These are phyloP conservation scores for Chloropsis hardwickii DNA, from an alignment of 2,113 vertebrate genomes.

Conservation along the genomic window DNA sequence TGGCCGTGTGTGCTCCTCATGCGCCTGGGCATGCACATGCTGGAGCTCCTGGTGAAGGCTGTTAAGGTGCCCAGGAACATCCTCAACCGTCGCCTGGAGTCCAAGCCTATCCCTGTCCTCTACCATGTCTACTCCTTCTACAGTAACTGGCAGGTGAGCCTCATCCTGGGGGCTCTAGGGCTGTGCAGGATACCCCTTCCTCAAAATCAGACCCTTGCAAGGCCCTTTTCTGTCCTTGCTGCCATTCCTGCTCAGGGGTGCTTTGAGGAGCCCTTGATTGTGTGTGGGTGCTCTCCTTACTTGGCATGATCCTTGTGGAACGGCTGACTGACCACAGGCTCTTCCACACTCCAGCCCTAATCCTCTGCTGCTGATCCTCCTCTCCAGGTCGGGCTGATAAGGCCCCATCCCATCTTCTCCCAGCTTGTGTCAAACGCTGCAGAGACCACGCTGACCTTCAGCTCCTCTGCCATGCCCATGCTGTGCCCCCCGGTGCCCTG, in stretches of 20 bases:
- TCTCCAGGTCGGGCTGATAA: slow-evolving; percentile 87
- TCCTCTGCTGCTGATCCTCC: background rate
- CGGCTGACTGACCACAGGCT: background rate
- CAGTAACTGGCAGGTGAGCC: slow-evolving; percentile 78
- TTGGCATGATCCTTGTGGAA: accelerated
- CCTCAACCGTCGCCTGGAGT: slow-evolving; percentile 33
- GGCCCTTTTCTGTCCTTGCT: background rate
- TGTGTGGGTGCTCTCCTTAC: background rate
- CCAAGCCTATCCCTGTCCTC: slow-evolving; percentile 80
- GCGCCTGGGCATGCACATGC: slow-evolving; percentile 83
- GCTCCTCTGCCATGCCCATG: slow-evolving; percentile 86
- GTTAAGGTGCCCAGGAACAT: slow-evolving; percentile 79
- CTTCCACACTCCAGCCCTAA: background rate
- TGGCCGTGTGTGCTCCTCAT: slow-evolving; percentile 79
- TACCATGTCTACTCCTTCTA: slow-evolving; percentile 95
- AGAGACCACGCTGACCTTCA: slow-evolving; percentile 85
- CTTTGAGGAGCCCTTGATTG: background rate
- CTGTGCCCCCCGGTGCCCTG: slow-evolving; percentile 90
- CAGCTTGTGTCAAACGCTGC: slow-evolving; percentile 78
- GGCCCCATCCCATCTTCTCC: slow-evolving; percentile 86
- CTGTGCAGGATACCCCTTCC: background rate
- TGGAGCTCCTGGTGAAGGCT: slow-evolving; percentile 85
- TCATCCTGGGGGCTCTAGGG: background rate
- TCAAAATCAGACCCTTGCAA: background rate
- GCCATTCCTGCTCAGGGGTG: background rate